These are phyloP conservation scores for Bombus polaris DNA, from an alignment of 1,140 invertebrate species.

Conservation along the genomic window DNA sequence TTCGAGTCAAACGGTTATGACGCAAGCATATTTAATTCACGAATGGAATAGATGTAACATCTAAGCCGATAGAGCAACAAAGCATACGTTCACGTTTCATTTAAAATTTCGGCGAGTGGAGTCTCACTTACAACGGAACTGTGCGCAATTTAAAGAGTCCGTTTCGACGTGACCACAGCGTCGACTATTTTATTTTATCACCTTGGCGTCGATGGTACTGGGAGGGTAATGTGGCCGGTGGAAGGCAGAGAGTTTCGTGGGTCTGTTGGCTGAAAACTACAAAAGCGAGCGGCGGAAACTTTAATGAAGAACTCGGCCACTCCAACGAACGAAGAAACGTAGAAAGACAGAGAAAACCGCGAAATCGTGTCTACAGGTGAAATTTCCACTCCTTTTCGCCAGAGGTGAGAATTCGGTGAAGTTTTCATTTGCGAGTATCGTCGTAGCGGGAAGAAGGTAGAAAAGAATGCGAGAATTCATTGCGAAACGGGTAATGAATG, in stretches of 20 bases:
- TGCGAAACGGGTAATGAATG: slow-evolving; percentile 3
- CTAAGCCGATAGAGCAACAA: neutral
- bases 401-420: slow-evolving; percentile 54
- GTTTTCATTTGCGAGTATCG: slow-evolving; percentile 40
- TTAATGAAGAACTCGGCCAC: slow-evolving; percentile 64
- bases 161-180: neutral
- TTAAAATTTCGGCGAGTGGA: neutral
- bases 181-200: slow-evolving; percentile 16
- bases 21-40: neutral
- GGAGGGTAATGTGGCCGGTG: slow-evolving; percentile 14
- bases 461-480: slow-evolving; percentile 38
- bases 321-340: slow-evolving; percentile 14
- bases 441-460: slow-evolving; percentile 1
- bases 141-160: neutral
- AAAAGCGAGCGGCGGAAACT: slow-evolving; percentile 64
- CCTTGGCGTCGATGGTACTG: neutral
- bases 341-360: slow-evolving; percentile 21
- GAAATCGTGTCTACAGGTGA: slow-evolving; percentile 56
- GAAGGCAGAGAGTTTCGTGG: slow-evolving; percentile 37
- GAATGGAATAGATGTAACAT: neutral
- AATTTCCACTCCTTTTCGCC: slow-evolving; percentile 48
- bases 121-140: neutral
- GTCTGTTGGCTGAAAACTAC: slow-evolving; percentile 50
- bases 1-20: neutral
- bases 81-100: neutral